These are phyloP conservation scores for Polyommatus icarus DNA, from an alignment of 2,888 invertebrate genomes.

Conservation along the genomic window DNA sequence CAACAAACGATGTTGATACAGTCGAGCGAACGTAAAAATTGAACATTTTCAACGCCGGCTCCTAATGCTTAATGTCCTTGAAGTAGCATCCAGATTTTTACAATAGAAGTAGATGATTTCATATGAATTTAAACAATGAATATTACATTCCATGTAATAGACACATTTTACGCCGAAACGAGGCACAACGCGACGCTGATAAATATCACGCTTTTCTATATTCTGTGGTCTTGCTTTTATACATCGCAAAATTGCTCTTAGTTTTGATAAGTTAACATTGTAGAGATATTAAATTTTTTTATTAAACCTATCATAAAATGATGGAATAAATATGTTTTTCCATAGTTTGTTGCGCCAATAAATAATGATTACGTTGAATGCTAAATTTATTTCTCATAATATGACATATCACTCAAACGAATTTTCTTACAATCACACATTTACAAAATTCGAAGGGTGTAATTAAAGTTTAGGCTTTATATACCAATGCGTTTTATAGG, in stretches of 20 bases:
- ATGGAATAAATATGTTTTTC: neutral
- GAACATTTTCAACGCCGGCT: neutral
- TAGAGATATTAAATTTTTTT: neutral
- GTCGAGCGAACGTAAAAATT: neutral
- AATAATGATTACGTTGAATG: no score
- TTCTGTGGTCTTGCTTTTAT: neutral
- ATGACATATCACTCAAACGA: no score
- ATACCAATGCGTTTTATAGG: neutral
- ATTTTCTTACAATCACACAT: no score
- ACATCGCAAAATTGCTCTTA: neutral
- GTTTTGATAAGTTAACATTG: neutral
- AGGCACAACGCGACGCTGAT: no score
- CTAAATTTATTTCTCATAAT: no score
- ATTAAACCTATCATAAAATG: neutral
- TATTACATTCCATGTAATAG: neutral
- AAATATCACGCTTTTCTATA: no score
- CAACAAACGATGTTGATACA: constrained; percentile 10
- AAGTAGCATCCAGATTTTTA: neutral
- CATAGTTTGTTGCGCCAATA: neutral
- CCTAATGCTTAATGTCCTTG: neutral
- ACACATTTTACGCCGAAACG: no score
- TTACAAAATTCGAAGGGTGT: no score
- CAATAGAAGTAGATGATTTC: neutral
- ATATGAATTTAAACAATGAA: neutral
- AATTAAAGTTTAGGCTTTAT: neutral